Conservation (phyloP, 2,797 vertebrate species). For the Danio kyathit region DNA sequence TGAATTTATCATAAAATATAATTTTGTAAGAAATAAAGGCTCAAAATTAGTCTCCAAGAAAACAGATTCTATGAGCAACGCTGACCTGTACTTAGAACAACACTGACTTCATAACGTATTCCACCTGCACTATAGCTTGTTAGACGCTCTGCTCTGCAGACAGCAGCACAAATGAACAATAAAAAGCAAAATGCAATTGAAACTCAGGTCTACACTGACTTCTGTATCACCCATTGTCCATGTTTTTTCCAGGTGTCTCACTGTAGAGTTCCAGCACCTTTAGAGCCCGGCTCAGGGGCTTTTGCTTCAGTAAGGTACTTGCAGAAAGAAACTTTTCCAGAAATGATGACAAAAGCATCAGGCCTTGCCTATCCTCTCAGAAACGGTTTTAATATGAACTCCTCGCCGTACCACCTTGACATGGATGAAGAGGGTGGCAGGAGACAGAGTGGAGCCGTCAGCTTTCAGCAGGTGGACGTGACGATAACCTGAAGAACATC, state of each 20-base stretch:
- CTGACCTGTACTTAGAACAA: conserved; percentile 16
- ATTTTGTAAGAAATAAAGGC: no score
- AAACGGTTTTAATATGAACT: conserved; percentile 74
- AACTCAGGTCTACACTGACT: background rate
- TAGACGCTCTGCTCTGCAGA: conserved; percentile 28
- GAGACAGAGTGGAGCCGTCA: conserved; percentile 88
- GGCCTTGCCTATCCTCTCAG: conserved; percentile 68
- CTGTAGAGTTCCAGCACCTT: conserved; percentile 34
- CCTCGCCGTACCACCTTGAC: conserved; percentile 80
- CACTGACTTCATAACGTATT: background rate
- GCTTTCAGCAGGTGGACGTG: conserved; percentile 92
- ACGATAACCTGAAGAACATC: conserved; percentile 84
- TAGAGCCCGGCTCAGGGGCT: background rate
- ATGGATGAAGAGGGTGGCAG: conserved; percentile 91
- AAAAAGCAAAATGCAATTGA: background rate
- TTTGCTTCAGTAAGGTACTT: background rate
- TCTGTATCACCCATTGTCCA: background rate
- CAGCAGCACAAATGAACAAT: conserved; percentile 1
- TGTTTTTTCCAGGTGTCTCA: background rate
- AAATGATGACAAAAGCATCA: conserved; percentile 57
- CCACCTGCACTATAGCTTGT: background rate
- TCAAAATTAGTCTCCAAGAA: no score
- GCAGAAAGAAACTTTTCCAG: conserved; percentile 23
- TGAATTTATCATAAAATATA: no score
- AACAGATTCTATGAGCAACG: conserved; percentile 12